Evolutionary conservation across 1,140 invertebrate species (phyloP).

Genomic region (Dolichoris vasculosae): DNA sequence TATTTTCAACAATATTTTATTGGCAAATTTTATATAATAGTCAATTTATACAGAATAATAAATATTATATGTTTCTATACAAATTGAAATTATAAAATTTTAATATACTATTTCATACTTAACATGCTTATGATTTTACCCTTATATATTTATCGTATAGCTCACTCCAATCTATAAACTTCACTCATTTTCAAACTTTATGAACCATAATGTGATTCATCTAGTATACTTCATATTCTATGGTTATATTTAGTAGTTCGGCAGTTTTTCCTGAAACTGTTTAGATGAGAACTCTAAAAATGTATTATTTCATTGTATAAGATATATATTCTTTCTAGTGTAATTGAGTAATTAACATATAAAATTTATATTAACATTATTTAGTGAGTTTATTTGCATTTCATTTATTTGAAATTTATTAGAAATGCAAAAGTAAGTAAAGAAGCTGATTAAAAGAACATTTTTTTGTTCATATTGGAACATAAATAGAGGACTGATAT

Average conservation of each 20-base stretch:
- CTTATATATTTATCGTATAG: too few relatives aligned
- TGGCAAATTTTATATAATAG: too few relatives aligned
- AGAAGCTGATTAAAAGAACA: not conserved
- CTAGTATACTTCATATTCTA: constrained; percentile 5
- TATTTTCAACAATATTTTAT: too few relatives aligned
- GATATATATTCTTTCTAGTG: not conserved
- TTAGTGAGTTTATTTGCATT: not conserved
- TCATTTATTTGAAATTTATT: not conserved
- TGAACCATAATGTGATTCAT: not conserved
- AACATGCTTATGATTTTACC: too few relatives aligned
- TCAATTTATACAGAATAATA: too few relatives aligned
- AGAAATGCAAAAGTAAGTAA: not conserved
- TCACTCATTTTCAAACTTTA: not conserved
- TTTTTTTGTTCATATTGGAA: not conserved
- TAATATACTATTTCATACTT: too few relatives aligned
- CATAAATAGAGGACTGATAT: constrained; percentile 16
- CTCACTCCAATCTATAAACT: not conserved
- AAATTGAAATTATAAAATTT: too few relatives aligned
- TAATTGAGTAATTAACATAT: constrained; percentile 1
- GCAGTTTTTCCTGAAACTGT: constrained; percentile 13
- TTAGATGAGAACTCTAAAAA: constrained; percentile 2
- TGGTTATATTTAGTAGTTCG: constrained; percentile 10
- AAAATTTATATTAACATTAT: not conserved
- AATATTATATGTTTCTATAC: too few relatives aligned
- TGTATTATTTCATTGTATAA: constrained; percentile 24